Percentiles rank a stretch among this genome's conserved stretches.
Conservation (phyloP, 2,113 vertebrate species). For the Corythoichthys haematopterus region DNA sequence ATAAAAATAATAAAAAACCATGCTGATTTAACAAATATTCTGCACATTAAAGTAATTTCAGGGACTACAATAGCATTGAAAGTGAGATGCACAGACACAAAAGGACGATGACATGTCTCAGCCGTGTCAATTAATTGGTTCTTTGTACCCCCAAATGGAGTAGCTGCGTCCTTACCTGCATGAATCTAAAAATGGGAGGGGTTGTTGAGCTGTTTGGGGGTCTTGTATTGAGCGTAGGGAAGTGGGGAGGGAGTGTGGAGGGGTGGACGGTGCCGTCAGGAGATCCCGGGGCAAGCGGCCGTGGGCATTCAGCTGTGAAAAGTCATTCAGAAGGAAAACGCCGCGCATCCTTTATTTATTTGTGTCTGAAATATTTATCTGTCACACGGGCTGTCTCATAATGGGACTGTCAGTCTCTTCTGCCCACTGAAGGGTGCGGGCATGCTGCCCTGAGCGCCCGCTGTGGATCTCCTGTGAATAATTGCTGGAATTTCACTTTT, state of each 20-base stretch:
- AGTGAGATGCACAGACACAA: constrained; percentile 65
- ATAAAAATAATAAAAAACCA: constrained; percentile 41
- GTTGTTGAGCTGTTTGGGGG: constrained; percentile 46
- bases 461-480: constrained; percentile 75
- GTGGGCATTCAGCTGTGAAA: constrained; percentile 85
- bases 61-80: constrained; percentile 61
- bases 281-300: constrained; percentile 74
- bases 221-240: constrained; percentile 40
- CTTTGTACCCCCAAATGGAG: constrained; percentile 76
- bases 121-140: constrained; percentile 77
- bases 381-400: constrained; percentile 87
- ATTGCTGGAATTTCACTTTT: constrained; percentile 81
- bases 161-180: constrained; percentile 71
- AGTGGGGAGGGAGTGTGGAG: constrained; percentile 39
- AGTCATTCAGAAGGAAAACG: constrained; percentile 88
- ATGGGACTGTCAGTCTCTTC: constrained; percentile 87
- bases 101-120: constrained; percentile 59
- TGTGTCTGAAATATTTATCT: constrained; percentile 98
- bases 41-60: constrained; percentile 78
- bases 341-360: constrained; percentile 98
- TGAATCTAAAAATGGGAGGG: constrained; percentile 21
- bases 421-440: constrained; percentile 78
- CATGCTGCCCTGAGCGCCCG: constrained; percentile 73
- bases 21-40: constrained; percentile 70
- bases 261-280: constrained; percentile 69